Conservation (phyloP, 2,113 vertebrate species). For the Dromaius novaehollandiae region DNA sequence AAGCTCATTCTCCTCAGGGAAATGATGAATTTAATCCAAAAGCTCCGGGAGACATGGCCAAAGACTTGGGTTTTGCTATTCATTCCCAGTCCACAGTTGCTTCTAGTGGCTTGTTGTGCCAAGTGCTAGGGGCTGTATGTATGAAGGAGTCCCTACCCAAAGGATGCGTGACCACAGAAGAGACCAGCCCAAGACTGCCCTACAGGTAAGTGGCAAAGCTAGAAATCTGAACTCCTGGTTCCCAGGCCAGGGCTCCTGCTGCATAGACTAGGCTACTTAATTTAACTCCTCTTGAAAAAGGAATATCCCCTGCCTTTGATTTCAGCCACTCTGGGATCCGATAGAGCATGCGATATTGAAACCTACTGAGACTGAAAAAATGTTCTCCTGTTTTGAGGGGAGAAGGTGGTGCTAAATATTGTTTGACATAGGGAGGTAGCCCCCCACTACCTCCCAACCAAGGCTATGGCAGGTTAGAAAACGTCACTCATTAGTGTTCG, state of each 20-base stretch:
- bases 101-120: fast-evolving
- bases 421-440: too few species aligned
- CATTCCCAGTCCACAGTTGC: background rate
- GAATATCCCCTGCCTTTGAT: fast-evolving
- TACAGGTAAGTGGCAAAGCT: background rate
- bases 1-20: background rate
- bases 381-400: too few species aligned
- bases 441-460: background rate
- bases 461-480: background rate
- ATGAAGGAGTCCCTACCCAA: background rate
- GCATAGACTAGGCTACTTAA: background rate
- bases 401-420: too few species aligned
- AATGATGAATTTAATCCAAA: background rate
- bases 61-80: background rate
- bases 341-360: background rate
- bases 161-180: background rate
- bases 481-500: background rate
- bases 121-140: background rate
- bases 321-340: background rate
- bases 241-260: background rate
- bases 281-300: background rate
- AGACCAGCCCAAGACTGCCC: background rate
- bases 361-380: background rate
- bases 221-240: background rate
- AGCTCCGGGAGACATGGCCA: background rate